These are phyloP conservation scores for Diadema setosum DNA, from an alignment of 35 echinoderm and acorn worm species.

Conservation along the genomic window DNA sequence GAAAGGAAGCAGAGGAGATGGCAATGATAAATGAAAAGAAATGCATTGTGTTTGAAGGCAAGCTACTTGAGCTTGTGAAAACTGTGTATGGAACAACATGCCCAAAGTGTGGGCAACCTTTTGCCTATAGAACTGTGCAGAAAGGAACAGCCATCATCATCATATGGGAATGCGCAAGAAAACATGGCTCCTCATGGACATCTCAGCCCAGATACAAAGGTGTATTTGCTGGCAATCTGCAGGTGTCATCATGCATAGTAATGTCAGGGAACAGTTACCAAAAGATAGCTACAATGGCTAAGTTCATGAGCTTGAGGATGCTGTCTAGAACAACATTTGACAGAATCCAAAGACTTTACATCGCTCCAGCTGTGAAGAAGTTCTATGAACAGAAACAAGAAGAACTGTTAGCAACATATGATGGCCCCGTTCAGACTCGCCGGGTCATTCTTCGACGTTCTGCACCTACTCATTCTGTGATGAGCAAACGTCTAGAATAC, in stretches of 20 bases:
- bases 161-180: too few species aligned
- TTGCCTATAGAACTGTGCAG: too few species aligned
- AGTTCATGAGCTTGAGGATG: background rate
- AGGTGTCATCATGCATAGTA: background rate
- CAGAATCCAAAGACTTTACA: background rate
- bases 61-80: too few species aligned
- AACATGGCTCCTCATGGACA: too few species aligned
- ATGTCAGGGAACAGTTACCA: background rate
- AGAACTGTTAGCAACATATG: background rate
- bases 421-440: constrained; percentile 34
- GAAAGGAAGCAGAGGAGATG: too few species aligned
- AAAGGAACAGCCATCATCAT: too few species aligned
- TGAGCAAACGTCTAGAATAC: background rate
- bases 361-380: background rate
- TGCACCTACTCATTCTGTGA: constrained; percentile 33
- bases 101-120: too few species aligned
- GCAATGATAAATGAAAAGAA: too few species aligned
- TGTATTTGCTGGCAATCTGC: constrained; percentile 12
- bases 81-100: too few species aligned
- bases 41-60: too few species aligned
- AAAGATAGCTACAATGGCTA: background rate
- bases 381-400: background rate
- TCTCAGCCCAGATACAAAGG: background rate
- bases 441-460: constrained; percentile 15
- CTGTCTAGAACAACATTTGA: background rate